phyloP scores from a whole-genome alignment of 2,888 invertebrate genomes.

The Pachycephus smyrnensis region DNA sequence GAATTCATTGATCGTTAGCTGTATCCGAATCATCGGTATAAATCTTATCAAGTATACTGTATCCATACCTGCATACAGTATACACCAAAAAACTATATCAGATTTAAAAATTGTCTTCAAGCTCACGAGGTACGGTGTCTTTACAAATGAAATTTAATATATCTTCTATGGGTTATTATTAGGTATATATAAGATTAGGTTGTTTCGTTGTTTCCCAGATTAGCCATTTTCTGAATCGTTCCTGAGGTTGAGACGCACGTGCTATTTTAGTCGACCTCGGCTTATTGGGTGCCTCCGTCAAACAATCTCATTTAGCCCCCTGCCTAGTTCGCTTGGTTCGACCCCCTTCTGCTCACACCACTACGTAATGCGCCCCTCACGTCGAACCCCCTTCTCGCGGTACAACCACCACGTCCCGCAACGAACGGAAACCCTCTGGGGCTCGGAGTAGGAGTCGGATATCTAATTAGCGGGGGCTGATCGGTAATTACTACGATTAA shows the following conservation, averaged over 20 bases:
- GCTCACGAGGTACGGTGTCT: background rate
- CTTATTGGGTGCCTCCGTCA: constrained; percentile 58
- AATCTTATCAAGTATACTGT: background rate
- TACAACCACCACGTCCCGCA: constrained; percentile 42
- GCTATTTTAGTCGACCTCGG: constrained; percentile 13
- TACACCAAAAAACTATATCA: background rate
- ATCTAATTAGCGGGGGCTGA: constrained; percentile 68
- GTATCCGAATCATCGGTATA: background rate
- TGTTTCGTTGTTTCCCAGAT: background rate
- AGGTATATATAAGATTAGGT: background rate
- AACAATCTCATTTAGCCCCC: constrained; percentile 63
- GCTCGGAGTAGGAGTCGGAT: constrained; percentile 62
- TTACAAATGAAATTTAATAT: background rate
- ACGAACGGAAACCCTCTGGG: constrained; percentile 54
- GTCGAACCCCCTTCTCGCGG: constrained; percentile 38
- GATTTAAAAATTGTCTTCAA: background rate
- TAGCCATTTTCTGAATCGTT: constrained; percentile 2
- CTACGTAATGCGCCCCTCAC: constrained; percentile 38
- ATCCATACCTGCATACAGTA: background rate
- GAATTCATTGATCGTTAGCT: background rate
- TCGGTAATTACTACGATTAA: constrained; percentile 72
- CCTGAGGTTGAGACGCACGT: constrained; percentile 5
- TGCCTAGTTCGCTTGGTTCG: constrained; percentile 41
- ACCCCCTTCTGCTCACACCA: constrained; percentile 35
- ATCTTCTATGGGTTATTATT: background rate